These are phyloP conservation scores for Caradrina clavipalpis DNA, from an alignment of 2,888 invertebrate species.

Conservation along the genomic window DNA sequence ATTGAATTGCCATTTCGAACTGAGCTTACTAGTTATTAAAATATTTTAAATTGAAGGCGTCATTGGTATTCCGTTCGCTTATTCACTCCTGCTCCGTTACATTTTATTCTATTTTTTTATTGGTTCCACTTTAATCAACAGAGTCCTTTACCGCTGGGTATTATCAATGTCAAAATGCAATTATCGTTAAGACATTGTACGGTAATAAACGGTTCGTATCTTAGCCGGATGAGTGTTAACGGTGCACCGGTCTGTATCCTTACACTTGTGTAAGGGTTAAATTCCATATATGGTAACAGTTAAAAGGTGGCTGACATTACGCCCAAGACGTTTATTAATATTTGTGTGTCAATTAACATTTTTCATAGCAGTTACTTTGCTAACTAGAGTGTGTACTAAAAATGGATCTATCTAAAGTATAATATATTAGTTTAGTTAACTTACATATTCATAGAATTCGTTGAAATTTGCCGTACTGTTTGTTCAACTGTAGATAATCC, in stretches of 20 bases:
- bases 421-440: slow-evolving; percentile 5
- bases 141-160: slow-evolving; percentile 50
- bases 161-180: slow-evolving; percentile 68
- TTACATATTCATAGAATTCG: slow-evolving; percentile 54
- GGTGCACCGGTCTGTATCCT: slow-evolving; percentile 53
- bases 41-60: slow-evolving; percentile 51
- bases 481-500: slow-evolving; percentile 60
- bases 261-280: slow-evolving; percentile 42
- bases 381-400: slow-evolving; percentile 46
- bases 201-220: slow-evolving; percentile 64
- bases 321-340: slow-evolving; percentile 60
- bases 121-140: slow-evolving; percentile 56
- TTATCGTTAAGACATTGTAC: slow-evolving; percentile 65
- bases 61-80: slow-evolving; percentile 44
- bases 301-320: slow-evolving; percentile 64
- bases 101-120: slow-evolving; percentile 57
- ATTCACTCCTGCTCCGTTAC: slow-evolving; percentile 33
- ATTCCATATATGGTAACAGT: slow-evolving; percentile 62
- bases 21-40: slow-evolving; percentile 52
- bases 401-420: background rate
- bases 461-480: slow-evolving; percentile 56
- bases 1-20: slow-evolving; percentile 54
- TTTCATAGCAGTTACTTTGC: slow-evolving; percentile 56
- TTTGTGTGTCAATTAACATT: slow-evolving; percentile 62
- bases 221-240: slow-evolving; percentile 63